Evolutionary conservation across 2,888 invertebrate genomes (phyloP).

Genomic region (Netelia melanura): DNA sequence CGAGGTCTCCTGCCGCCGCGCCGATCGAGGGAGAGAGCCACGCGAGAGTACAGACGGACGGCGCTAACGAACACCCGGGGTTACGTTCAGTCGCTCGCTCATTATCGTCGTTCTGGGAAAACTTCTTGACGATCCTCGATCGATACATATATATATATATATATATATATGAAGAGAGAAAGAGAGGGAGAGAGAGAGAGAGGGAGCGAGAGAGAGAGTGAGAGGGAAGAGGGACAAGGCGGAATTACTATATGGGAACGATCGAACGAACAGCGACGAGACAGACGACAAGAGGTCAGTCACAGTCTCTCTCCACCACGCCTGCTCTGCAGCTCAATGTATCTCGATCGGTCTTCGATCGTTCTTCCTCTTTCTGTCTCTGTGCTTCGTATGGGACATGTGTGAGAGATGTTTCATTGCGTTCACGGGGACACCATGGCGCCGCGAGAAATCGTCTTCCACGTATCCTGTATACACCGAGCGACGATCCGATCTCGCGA

Average conservation of each 20-base stretch:
- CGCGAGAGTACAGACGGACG: constrained; percentile 57
- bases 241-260: constrained; percentile 54
- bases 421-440: constrained; percentile 43
- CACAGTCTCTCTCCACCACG: constrained; percentile 64
- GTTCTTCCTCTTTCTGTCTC: constrained; percentile 10
- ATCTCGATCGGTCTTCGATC: constrained; percentile 43
- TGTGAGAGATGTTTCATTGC: constrained; percentile 62
- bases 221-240: constrained; percentile 59
- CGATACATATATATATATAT: constrained; percentile 49
- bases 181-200: constrained; percentile 62
- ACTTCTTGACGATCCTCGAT: constrained; percentile 66
- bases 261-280: constrained; percentile 47
- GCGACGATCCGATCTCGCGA: constrained; percentile 44
- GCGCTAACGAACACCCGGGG: constrained; percentile 68
- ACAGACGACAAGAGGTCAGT: constrained; percentile 66
- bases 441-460: constrained; percentile 47
- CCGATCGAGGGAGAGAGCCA: constrained; percentile 33
- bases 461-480: constrained; percentile 48
- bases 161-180: constrained; percentile 36
- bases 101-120: constrained; percentile 70
- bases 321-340: constrained; percentile 53
- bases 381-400: constrained; percentile 49
- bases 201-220: constrained; percentile 43
- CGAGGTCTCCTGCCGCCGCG: constrained; percentile 26
- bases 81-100: constrained; percentile 62